Evolutionary conservation across 2,888 invertebrate genomes (phyloP), one percentile per base, ranked within the genome.

Genomic region (Stenodera caucasica): DNA sequence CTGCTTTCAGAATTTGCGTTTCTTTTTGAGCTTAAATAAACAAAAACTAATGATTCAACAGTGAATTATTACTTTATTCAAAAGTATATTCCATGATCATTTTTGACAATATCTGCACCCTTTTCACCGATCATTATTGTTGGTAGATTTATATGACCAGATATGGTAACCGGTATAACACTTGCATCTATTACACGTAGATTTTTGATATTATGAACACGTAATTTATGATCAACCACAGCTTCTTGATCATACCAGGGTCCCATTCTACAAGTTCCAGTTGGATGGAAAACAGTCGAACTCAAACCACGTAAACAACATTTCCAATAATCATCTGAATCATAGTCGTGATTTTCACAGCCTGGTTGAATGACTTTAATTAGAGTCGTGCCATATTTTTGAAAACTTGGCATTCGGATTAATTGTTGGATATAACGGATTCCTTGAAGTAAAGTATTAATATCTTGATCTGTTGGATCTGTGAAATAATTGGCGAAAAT

Each of bases 111-210:
- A 72, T 93, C 92, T 0, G 91, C 84, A 1, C 88, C 91, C 72
- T 90, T 92, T 74, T 94, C 93, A 0, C 89, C 93, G 49, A 94
- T 89, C 93, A 93, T 93, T 49, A 92, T 87, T 1, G 86, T 86
- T 0, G 93, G 91, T 0, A 91, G 92, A 72, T 92, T 92, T 0
- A 92, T 93, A 73, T 94, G 92, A 0, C 92, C 93, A 33, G 85
- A 90, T 0, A 87, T 83, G 56, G 94, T 90, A 1, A 81, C 85
- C 0, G 94, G 94, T 90, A 94, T 93, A 18, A 94, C 80, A 67
- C 90, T 88, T 4, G 88, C 86, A 75, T 90, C 90, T 0, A 83
- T 88, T 0, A 90, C 88, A 9, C 90, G 82, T 33, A 90, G 75
- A 4, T 80, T 81, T 4, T 82, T 72, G 0, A 89, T 76, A 1